A percentile compares a stretch with the other conserved stretches of the same genome.
Evolutionary conservation across 2,888 invertebrate genomes (phyloP).

Genomic region (Homarus gammarus): DNA sequence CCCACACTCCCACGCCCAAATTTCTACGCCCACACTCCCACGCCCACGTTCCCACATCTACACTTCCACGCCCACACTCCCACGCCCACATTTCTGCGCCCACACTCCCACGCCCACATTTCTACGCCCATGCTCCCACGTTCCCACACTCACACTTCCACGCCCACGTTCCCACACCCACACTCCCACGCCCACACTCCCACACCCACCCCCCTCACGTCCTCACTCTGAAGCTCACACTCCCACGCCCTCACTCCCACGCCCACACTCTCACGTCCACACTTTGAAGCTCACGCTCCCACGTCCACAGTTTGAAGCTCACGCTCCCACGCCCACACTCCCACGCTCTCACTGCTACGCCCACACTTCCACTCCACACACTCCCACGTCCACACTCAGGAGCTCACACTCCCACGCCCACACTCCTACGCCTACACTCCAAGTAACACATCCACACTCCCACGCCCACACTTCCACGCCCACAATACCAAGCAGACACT

Average conservation of each 20-base stretch:
- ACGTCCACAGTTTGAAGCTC: neutral
- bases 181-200: no score
- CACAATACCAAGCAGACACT: no score
- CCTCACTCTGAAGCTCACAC: neutral
- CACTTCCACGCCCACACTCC: conserved; percentile 21
- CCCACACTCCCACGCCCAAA: no score
- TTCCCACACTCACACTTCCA: neutral
- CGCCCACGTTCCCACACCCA: neutral
- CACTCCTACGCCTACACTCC: neutral
- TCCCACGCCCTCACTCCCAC: neutral
- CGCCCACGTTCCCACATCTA: no score
- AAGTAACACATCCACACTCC: neutral
- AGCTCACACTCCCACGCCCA: neutral
- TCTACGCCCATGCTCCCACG: no score
- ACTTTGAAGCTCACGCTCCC: no score
- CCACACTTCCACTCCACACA: neutral
- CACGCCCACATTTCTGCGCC: neutral
- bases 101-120: neutral
- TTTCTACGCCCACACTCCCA: no score
- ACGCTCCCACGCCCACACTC: neutral
- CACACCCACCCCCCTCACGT: neutral
- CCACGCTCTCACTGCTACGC: neutral
- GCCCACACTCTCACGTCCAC: neutral
- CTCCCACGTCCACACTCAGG: neutral
- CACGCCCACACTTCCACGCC: no score